Base-by-base conservation (phyloP, 53 echinoderm and acorn worm genomes). In the Zoroaster sp. region DNA sequence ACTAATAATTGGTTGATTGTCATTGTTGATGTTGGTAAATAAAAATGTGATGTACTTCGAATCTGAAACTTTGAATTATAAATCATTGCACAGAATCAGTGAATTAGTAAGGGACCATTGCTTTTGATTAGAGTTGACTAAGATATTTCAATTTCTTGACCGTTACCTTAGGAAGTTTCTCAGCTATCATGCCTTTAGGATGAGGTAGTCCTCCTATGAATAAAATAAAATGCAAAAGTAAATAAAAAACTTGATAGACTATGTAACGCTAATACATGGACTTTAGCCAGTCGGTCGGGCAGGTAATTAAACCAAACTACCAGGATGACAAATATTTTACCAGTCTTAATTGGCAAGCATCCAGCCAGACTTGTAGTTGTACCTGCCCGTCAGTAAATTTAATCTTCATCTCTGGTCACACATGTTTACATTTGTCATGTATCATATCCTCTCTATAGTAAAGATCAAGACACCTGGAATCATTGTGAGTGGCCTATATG, bases 131-230 rank as follows among this genome's bases (percentile, higher is more conserved):
- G 31, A 51, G n/a, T 20, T 15, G 41, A 4, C 59, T 17, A 5
- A 38, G 2, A 37, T 79, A 17, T 63, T 10, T 18, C 51, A 0
- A 54, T 78, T 34, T 2, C 38, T 77, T 1, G 3, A 18, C 30
- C 17, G 10, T 17, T 89, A 97, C 97, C 94, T 93, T 89, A 51
- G 97, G 97, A 36, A 97, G 72, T 36, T 90, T 94, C 65, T 96
- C 97, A 23, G 92, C 92, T 35, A 97, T 88, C 97, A 97, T 97
- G 55, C 97, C 97, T 80, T 97, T 95, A 1, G 97, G 97, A 79
- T 97, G 95, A 67, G 97, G 97, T 40, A 92, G 83, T 21, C 95
- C 97, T 54, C 97, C 97, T 97, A 17, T 0, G 70, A 79, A 74
- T 17, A 35, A 88, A 67, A 42, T 65, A 44, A 23, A 55, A 36